Conservation (phyloP, 53 echinoderm and acorn worm genomes). For the Pentamera pediparva region DNA sequence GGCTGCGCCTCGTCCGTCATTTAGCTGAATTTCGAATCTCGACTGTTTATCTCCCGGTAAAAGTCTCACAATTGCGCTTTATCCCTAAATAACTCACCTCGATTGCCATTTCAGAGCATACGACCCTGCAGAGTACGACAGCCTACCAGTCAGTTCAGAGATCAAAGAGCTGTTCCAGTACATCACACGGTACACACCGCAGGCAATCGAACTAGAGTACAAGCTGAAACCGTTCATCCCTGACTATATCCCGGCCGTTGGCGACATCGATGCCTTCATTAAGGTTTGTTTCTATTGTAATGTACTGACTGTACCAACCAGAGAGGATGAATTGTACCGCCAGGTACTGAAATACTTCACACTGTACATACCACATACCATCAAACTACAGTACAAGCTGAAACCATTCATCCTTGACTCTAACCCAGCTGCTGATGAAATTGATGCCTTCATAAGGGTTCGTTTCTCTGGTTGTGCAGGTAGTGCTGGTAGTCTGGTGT, state of each 20-base stretch:
- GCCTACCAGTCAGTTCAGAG: conserved; percentile 79
- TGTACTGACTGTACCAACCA: too few relatives aligned
- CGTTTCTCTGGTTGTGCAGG: too few relatives aligned
- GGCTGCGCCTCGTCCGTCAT: too few relatives aligned
- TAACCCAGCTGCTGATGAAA: conserved; percentile 94
- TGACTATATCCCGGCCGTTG: conserved; percentile 94
- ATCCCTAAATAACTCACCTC: neutral
- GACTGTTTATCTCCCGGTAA: too few relatives aligned
- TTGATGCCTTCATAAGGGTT: conserved; percentile 99
- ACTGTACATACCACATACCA: conserved; percentile 88
- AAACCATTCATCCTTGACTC: conserved; percentile 96
- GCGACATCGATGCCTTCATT: conserved; percentile 99
- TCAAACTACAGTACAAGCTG: conserved; percentile 83
- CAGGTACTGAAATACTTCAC: conserved; percentile 97
- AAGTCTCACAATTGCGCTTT: too few relatives aligned
- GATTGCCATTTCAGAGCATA: conserved; percentile 63
- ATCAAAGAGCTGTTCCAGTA: conserved; percentile 99
- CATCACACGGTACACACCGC: conserved; percentile 96
- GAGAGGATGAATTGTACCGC: too few relatives aligned
- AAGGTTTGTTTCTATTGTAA: too few relatives aligned
- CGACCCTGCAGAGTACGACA: conserved; percentile 96
- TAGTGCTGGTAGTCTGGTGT: too few relatives aligned
- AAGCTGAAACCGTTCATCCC: conserved; percentile 97
- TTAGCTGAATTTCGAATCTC: too few relatives aligned
- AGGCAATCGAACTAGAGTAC: conserved; percentile 84